Base-by-base conservation (phyloP, 92 coral and sea anemone species). In the Zoanthus gigantus region DNA sequence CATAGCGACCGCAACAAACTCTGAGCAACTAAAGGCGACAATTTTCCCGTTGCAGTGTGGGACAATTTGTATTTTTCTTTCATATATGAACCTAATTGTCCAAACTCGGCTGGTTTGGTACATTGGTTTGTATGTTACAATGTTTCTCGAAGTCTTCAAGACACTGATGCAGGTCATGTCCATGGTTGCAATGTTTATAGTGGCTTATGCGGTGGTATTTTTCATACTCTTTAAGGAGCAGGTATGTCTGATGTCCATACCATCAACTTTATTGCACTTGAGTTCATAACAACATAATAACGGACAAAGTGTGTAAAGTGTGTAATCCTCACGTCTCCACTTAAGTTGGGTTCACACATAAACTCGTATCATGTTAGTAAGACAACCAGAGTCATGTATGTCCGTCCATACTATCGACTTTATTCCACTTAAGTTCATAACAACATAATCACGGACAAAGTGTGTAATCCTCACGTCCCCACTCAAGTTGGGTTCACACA, bases 101-200 rank as follows among this genome's bases (percentile, higher is more conserved):
- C 86, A 94, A 60, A 72, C 86, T 31, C 94, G 93, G 67, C 77
- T 89, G 44, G 31, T 92, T 56, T 88, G 91, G 31, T 65, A 82
- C 78, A 72, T 94, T 8, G 98, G 98, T 28, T 86, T 95, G 86
- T 95, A 95, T 76, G 95, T 95, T 71, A 94, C 98, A 4, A 95
- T 95, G 98, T 95, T 95, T 57, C 83, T 92, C 11, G 98, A 94
- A 77, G 95, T 95, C 56, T 87, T 93, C 75, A 90, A 77, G 87
- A 95, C 98, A 2, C 86, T 95, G 72, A 34, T 92, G 69, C 90
- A 90, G 50, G 93, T 95, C 16, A 88, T 92, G 87, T 84, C 87
- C 14, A 77, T 95, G 85, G 84, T 87, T 67, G 17, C 86, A 23
- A 63, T 95, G 93, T 95, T 95, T 28, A 67, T 92, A 13, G 68